Base-by-base conservation (phyloP, 2,888 invertebrate genomes). In the Cephalotes varians region DNA sequence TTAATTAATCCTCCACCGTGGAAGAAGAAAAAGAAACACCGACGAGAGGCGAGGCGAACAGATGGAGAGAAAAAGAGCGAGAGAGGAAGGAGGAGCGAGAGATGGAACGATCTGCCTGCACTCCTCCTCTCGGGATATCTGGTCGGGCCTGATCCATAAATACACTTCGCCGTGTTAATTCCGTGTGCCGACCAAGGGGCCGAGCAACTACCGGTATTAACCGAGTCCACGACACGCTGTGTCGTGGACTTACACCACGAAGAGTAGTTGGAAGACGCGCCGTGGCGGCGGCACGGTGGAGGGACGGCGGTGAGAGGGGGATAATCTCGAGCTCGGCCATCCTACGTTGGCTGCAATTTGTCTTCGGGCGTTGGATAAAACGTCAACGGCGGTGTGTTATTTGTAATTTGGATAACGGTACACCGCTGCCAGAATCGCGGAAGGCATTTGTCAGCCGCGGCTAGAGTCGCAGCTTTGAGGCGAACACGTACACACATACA, bases 161-260 rank as follows among this genome's bases (percentile, higher is more conserved):
- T 93, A 93, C 90, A 87, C 92, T 92, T 90, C 86, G 90, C 87
- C 93, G 93, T 92, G 93, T 93, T 92, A 93, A 93, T 93, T 92
- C 92, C 91, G 90, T 92, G 92, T 91, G 93, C 83, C 91, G 91
- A 91, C 92, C 92, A 91, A 88, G 89, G 84, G 91, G 84, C 90
- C 87, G 87, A 88, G 89, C 89, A 90, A 94, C 94, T 94, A 94
- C 94, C 91, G 94, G 94, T 93, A 93, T 94, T 94, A 93, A 93
- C 93, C 85, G 83, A 90, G 89, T 90, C 90, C 87, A 90, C 82
- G 89, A 90, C 89, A 88, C 89, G 85, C 88, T 85, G 89, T 90
- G n/a, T n/a, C n/a, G n/a, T n/a, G n/a, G n/a, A n/a, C n/a, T n/a
- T 85, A 90, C 88, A 87, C 87, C 88, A 73, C 77, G 85, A 79